Percentiles rank a stretch among this genome's conserved stretches.
Evolutionary conservation across 2,797 vertebrate genomes (phyloP).

Genomic region (Meriones psammophilus): DNA sequence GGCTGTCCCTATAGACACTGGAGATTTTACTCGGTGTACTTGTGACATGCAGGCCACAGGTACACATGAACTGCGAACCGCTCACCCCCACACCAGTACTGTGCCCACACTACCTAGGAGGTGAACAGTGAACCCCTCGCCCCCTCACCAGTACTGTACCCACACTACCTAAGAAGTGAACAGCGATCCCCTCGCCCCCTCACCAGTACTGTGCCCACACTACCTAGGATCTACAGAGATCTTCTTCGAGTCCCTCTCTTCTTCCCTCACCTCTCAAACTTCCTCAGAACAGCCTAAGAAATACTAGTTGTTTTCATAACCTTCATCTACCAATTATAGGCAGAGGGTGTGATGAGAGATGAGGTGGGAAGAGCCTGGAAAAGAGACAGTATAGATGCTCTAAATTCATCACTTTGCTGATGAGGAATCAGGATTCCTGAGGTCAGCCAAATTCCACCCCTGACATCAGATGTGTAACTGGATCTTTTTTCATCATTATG

Average conservation of each 20-base stretch:
- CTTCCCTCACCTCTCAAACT: background rate
- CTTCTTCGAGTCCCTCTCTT: background rate
- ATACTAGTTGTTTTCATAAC: background rate
- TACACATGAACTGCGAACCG: background rate
- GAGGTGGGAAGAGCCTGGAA: background rate
- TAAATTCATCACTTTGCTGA: background rate
- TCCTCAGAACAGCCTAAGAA: constrained; percentile 8
- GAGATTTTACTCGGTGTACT: background rate
- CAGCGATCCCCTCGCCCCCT: no score
- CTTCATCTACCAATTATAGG: background rate
- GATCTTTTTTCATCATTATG: background rate
- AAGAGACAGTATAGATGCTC: background rate
- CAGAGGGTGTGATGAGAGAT: background rate
- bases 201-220: background rate
- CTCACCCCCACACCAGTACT: no score
- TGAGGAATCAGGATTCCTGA: background rate
- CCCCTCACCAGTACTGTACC: background rate
- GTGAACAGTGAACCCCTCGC: no score
- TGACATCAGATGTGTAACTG: background rate
- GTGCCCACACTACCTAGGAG: no score
- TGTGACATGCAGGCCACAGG: background rate
- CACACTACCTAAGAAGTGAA: background rate
- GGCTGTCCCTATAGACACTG: background rate
- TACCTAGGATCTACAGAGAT: background rate
- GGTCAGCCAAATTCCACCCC: background rate